A percentile compares a stretch with the other conserved stretches of the same genome.
These are phyloP conservation scores for Potamarius usumacintae DNA, from an alignment of 2,113 vertebrate genomes.

Conservation along the genomic window DNA sequence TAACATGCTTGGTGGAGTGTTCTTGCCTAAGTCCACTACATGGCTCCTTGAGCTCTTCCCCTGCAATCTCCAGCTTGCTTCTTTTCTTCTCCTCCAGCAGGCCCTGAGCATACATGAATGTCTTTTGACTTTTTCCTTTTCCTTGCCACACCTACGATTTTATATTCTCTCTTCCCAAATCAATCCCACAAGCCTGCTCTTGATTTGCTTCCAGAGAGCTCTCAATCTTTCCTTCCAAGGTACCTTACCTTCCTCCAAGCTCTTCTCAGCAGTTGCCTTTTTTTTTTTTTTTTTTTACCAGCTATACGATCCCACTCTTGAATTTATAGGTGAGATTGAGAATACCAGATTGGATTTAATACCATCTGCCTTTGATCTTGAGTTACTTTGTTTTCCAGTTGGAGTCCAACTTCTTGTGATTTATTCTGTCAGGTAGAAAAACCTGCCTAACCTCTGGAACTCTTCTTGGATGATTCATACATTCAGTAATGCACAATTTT, in stretches of 20 bases:
- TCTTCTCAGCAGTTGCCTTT: no score
- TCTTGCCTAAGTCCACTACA: not conserved
- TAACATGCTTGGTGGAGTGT: not conserved
- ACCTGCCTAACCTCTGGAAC: not conserved
- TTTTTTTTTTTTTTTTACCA: no score
- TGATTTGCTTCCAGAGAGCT: not conserved
- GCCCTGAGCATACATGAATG: not conserved
- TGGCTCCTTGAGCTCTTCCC: not conserved
- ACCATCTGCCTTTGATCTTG: no score
- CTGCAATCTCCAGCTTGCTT: not conserved
- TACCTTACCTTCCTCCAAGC: not conserved
- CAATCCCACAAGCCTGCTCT: not conserved
- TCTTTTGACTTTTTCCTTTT: not conserved
- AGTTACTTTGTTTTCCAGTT: not conserved
- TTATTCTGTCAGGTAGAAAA: not conserved
- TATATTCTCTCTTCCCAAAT: no score
- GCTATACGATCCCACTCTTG: no score
- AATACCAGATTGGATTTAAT: no score
- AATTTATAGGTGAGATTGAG: no score
- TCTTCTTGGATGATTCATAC: not conserved
- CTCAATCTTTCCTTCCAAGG: not conserved
- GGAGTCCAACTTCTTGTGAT: not conserved
- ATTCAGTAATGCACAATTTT: not conserved
- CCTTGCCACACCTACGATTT: not conserved
- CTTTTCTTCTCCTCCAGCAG: not conserved